A percentile compares a stretch with the other conserved stretches of the same genome.
These are phyloP conservation scores for Gerris lacustris DNA, from an alignment of 2,888 invertebrate genomes.

Conservation along the genomic window DNA sequence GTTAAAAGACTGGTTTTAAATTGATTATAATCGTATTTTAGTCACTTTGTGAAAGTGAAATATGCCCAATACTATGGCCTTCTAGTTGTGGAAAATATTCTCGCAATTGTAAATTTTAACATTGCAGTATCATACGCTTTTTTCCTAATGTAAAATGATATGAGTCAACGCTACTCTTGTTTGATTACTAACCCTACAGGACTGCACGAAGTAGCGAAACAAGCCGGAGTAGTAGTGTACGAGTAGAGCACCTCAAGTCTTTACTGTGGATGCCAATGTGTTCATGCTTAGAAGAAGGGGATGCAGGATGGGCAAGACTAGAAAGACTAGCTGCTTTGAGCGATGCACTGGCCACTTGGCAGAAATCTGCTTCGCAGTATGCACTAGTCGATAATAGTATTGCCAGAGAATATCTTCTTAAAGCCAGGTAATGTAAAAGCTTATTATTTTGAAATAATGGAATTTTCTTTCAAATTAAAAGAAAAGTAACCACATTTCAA, in stretches of 20 bases:
- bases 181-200: too few species aligned
- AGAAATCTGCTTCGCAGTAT: slow-evolving; percentile 20
- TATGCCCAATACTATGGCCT: too few species aligned
- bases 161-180: too few species aligned
- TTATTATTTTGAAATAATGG: background rate
- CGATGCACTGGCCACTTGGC: slow-evolving; percentile 18
- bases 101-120: too few species aligned
- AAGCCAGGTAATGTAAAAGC: slow-evolving; percentile 12
- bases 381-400: slow-evolving; percentile 18
- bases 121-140: too few species aligned
- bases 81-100: too few species aligned
- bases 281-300: background rate
- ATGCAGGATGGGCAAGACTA: background rate
- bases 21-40: too few species aligned
- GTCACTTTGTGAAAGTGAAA: too few species aligned
- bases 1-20: too few species aligned
- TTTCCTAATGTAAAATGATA: too few species aligned
- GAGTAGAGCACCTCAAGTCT: background rate
- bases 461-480: too few species aligned
- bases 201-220: background rate
- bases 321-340: background rate
- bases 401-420: slow-evolving; percentile 22
- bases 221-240: background rate
- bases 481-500: too few species aligned
- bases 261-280: background rate